Evolutionary conservation across 2,888 invertebrate species (phyloP).

Genomic region (Sycophila texana): DNA sequence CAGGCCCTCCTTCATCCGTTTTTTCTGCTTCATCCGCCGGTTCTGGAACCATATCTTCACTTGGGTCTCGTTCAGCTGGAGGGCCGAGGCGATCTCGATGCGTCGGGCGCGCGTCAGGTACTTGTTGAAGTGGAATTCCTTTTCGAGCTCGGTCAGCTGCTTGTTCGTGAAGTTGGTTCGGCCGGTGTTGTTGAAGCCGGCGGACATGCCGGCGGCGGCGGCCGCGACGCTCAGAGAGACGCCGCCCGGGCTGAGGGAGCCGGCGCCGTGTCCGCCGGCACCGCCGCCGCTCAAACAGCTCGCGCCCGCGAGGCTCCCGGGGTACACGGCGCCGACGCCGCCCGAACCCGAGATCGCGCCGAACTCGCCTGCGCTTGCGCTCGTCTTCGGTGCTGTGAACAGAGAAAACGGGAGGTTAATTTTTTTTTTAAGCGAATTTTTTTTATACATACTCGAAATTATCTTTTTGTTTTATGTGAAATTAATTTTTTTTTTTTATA

Average conservation of each 20-base stretch:
- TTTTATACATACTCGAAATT: no score
- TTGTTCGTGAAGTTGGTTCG: slow-evolving; percentile 99
- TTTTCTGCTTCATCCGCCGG: slow-evolving; percentile 98
- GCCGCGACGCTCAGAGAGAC: slow-evolving; percentile 51
- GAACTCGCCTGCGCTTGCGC: slow-evolving; percentile 66
- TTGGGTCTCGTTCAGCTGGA: slow-evolving; percentile 98
- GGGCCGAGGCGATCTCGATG: slow-evolving; percentile 97
- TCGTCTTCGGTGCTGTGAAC: slow-evolving; percentile 70
- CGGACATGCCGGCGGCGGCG: slow-evolving; percentile 56
- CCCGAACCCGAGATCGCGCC: slow-evolving; percentile 57
- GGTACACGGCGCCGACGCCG: slow-evolving; percentile 59
- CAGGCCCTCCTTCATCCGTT: slow-evolving; percentile 95
- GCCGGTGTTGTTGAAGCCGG: slow-evolving; percentile 86
- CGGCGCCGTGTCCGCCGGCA: slow-evolving; percentile 32
- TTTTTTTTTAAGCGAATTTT: not conserved
- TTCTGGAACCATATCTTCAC: slow-evolving; percentile 99
- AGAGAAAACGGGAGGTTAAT: slow-evolving; percentile 1
- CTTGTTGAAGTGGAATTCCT: slow-evolving; percentile 99
- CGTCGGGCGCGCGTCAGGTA: slow-evolving; percentile 97
- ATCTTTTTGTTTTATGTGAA: no score
- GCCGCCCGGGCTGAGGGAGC: slow-evolving; percentile 62
- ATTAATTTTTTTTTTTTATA: no score
- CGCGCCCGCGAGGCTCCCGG: slow-evolving; percentile 61
- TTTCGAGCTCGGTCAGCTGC: slow-evolving; percentile 98
- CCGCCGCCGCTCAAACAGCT: slow-evolving; percentile 48